Evolutionary conservation across 64 coral and sea anemone species (phyloP).

Genomic region (Acropora yongei): DNA sequence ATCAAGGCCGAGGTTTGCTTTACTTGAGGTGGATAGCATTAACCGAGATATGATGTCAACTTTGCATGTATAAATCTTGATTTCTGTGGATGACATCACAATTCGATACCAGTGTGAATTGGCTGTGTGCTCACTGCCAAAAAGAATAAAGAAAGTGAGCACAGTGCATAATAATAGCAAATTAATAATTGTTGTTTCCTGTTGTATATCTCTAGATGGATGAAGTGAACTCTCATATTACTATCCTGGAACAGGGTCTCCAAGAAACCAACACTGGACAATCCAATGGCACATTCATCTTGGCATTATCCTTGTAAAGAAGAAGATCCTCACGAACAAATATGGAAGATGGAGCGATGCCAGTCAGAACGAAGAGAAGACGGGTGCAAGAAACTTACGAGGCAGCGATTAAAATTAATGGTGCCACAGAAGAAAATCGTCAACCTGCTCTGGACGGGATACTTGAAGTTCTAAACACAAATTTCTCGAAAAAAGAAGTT

Average conservation of each 20-base stretch:
- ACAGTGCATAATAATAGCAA: neutral
- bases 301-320: neutral
- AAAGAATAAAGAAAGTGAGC: neutral
- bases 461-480: conserved; percentile 25
- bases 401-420: conserved; percentile 44
- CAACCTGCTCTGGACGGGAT: conserved; percentile 29
- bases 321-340: conserved; percentile 33
- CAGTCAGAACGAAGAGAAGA: conserved; percentile 38
- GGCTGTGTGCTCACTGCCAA: neutral
- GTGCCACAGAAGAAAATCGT: neutral
- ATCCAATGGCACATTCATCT: conserved; percentile 22
- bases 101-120: no score
- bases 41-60: no score
- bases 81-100: no score
- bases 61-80: no score
- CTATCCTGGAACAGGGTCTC: conserved; percentile 15
- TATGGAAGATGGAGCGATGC: conserved; percentile 11
- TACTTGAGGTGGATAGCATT: no score
- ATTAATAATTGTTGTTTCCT: neutral
- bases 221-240: conserved; percentile 6
- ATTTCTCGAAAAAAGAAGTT: conserved; percentile 29
- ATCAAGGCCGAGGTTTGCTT: no score
- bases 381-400: conserved; percentile 43
- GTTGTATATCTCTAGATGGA: conserved; percentile 8
- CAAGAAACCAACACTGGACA: neutral